Conservation (phyloP, 1,140 invertebrate genomes). For the Heliconius melpomene region DNA sequence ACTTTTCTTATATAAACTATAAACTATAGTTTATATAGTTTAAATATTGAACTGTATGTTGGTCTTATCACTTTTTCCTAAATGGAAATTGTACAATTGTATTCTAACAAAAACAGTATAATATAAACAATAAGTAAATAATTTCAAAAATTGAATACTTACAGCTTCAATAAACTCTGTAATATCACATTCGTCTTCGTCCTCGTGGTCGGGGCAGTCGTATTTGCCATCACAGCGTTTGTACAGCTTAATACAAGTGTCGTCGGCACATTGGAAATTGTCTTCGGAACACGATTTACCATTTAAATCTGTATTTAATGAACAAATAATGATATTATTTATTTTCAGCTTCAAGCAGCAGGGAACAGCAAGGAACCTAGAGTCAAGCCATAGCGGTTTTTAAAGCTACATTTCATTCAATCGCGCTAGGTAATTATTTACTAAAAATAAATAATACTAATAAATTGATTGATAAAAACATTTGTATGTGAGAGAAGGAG, state of each 20-base stretch:
- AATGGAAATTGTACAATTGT: too few species aligned
- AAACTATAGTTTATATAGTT: too few species aligned
- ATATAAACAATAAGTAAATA: neutral
- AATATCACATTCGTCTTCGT: constrained; percentile 85
- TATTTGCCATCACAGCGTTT: constrained; percentile 86
- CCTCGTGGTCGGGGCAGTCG: constrained; percentile 89
- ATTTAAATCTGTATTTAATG: neutral
- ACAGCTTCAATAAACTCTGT: constrained; percentile 38
- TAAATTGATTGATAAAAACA: too few species aligned
- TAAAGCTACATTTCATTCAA: neutral
- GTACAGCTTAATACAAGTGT: constrained; percentile 71
- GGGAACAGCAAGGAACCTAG: too few species aligned
- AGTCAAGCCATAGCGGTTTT: neutral
- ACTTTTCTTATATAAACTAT: too few species aligned
- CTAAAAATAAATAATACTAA: too few species aligned
- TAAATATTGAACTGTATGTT: too few species aligned
- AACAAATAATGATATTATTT: neutral
- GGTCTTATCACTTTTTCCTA: too few species aligned
- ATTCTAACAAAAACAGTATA: too few species aligned
- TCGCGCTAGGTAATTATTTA: neutral
- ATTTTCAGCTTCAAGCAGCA: too few species aligned
- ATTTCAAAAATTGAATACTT: neutral
- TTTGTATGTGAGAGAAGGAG: neutral
- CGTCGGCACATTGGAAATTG: constrained; percentile 84
- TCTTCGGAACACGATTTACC: constrained; percentile 78